Evolutionary conservation across 2,888 invertebrate species (phyloP), one percentile per base, ranked within the genome.

Genomic region (Digitonthophagus gazella): DNA sequence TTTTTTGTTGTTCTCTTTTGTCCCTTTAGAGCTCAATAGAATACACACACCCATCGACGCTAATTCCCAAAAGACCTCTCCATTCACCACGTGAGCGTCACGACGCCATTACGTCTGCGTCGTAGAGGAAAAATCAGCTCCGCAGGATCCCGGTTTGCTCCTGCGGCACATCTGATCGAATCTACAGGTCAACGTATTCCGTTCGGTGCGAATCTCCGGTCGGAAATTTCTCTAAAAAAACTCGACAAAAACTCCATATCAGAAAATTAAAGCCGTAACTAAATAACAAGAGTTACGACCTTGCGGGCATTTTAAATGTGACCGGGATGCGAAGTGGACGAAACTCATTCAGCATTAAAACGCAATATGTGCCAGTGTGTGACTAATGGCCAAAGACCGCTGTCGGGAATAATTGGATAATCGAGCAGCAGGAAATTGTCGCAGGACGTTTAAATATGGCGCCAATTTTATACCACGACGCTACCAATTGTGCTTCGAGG

Each of bases 401-500:
- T 44, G 54, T 44, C n/a, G 54, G n/a, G 19, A 61, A 20, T 18
- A 16, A 61, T 61, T 18, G n/a, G 19, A 19, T 20, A 61, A 61
- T 19, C n/a, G 20, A 61, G n/a, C 1, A 18, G 18, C 5, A 61
- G 28, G 28, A 61, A 61, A 20, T n/a, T 61, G n/a, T 5, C 4
- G 18, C 20, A n/a, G 18, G 61, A 19, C 3, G 58, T 58, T 58
- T 6, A 61, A 57, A 1, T 0, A 61, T 61, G 61, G 61, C n/a
- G 8, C 18, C 18, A 18, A 18, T 61, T 16, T 67, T 70, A 61
- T 70, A 70, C 61, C 61, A 70, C 66, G 67, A 70, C 66, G 56
- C 67, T 22, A 65, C 65, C 15, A 87, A 87, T 15, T 87, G 88
- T 0, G 86, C 87, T 0, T 86, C 85, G 3, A 78, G 87, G 67